Evolutionary conservation across 92 coral and sea anemone species (phyloP).

Genomic region (Actinostola sp.): DNA sequence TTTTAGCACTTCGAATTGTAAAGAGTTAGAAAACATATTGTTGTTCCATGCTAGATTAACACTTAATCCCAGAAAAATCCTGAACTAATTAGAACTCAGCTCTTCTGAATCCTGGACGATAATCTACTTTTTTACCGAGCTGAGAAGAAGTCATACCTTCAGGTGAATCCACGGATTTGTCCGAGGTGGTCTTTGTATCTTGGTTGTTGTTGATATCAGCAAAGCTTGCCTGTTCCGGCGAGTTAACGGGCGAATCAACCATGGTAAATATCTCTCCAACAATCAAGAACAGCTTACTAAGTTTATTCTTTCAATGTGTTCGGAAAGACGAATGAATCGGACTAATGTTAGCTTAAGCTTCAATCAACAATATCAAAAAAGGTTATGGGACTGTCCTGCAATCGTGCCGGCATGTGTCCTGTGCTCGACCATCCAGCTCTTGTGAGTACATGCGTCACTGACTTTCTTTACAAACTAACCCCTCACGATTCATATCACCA

Average conservation of each 20-base stretch:
- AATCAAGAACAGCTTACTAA: constrained; percentile 42
- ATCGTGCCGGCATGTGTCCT: constrained; percentile 63
- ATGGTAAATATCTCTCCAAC: constrained; percentile 29
- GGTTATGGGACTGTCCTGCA: constrained; percentile 36
- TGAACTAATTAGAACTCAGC: constrained; percentile 97
- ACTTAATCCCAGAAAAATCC: constrained; percentile 99
- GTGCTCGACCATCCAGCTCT: constrained; percentile 35
- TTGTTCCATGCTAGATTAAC: constrained; percentile 99
- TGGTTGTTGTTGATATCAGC: constrained; percentile 79
- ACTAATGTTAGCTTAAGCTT: constrained; percentile 48
- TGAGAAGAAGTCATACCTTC: constrained; percentile 74
- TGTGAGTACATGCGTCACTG: constrained; percentile 88
- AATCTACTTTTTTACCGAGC: constrained; percentile 71
- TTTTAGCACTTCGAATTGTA: constrained; percentile 86
- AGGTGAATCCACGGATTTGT: constrained; percentile 77
- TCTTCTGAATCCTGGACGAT: constrained; percentile 85
- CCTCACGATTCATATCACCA: constrained; percentile 82
- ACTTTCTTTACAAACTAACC: constrained; percentile 94
- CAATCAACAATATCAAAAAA: constrained; percentile 49
- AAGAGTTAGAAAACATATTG: constrained; percentile 98
- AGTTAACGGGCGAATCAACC: constrained; percentile 78
- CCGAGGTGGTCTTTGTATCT: constrained; percentile 64
- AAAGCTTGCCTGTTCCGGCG: constrained; percentile 69
- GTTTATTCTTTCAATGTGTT: constrained; percentile 35
- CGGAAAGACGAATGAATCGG: constrained; percentile 25